A percentile compares a stretch with the other conserved stretches of the same genome.
phyloP scores from a whole-genome alignment of 1,140 invertebrate species.

The Brachionus asplanchnoidis region DNA sequence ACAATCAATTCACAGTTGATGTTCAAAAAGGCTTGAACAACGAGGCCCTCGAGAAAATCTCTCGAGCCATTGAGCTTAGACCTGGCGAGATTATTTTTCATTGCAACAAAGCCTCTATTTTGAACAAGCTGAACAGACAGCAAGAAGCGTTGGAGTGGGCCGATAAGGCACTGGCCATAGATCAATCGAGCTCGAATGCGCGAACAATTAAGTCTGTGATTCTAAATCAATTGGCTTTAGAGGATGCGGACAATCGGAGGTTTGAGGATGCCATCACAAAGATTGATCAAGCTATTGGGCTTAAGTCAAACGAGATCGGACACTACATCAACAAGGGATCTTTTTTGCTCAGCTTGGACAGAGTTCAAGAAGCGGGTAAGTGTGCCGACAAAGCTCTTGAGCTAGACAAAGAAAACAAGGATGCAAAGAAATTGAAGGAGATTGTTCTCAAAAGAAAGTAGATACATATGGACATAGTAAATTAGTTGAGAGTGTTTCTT shows the following conservation, averaged over 20 bases:
- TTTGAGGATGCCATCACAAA: not conserved
- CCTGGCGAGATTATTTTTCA: not conserved
- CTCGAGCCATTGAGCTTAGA: not conserved
- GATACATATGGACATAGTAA: not conserved
- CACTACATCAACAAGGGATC: conserved; percentile 21
- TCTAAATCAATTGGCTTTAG: not conserved
- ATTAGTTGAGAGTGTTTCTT: not conserved
- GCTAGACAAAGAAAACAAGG: conserved; percentile 6
- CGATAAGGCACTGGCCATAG: not conserved
- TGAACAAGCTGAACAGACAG: not conserved
- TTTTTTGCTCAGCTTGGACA: not conserved
- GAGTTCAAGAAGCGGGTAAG: not conserved
- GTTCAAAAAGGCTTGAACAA: not conserved
- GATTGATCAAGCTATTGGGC: not conserved
- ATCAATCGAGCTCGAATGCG: not conserved
- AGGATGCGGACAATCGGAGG: not conserved
- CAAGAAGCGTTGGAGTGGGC: not conserved
- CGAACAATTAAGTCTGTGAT: not conserved
- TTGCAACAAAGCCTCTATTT: conserved; percentile 10
- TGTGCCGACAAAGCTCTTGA: not conserved
- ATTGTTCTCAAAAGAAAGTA: not conserved
- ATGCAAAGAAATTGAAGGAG: conserved; percentile 1
- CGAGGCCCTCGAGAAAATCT: conserved; percentile 8
- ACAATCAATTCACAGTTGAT: conserved; percentile 7
- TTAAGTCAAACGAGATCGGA: not conserved